Base-by-base conservation (phyloP, 2,888 invertebrate species). In the Plebejus anna region DNA sequence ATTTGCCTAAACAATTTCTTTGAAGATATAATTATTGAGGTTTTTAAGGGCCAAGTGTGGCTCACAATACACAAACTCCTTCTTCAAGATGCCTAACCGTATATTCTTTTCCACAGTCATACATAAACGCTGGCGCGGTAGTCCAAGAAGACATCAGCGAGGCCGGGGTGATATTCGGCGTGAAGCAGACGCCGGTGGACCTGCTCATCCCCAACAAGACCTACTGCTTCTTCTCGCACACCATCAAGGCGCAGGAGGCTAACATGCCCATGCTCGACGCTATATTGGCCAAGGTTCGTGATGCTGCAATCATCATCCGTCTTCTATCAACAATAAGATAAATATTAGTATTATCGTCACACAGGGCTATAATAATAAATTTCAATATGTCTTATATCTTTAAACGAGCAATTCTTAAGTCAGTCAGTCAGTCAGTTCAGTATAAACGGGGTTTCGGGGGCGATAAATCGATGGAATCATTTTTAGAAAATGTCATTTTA, bases 191-290 rank as follows among this genome's bases (percentile, higher is more conserved):
- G 0, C 99, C 99, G 0, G 96, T 98, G 9, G 98, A 99, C 84
- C 96, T 97, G 66, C 94, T 99, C 11, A 96, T 99, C 79, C 98
- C 99, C 0, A 97, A 99, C 85, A 99, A 99, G 91, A 99, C 99
- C 0, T 99, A 99, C 87, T 99, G 98, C 84, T 97, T 99, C 90
- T 99, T 99, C 90, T 99, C 99, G 0, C 99, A 99, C 88, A 99
- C 99, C 0, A 99, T 99, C 83, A 99, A 99, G 90, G 99, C 99
- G 0, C 99, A 99, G 89, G 98, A 99, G 85, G 97, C 97, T 66
- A 99, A 99, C 88, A 99, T 99, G 99, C 96, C 98, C 0, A 95
- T 99, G 82, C 89, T 99, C 80, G 99, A 99, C 89, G 98, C 99
- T 4, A 97, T 99, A 80, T 90, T 99, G 76, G 98, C 99, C 84